Evolutionary conservation across 1,140 invertebrate genomes (phyloP).

Genomic region (Euura saliciscinereae): DNA sequence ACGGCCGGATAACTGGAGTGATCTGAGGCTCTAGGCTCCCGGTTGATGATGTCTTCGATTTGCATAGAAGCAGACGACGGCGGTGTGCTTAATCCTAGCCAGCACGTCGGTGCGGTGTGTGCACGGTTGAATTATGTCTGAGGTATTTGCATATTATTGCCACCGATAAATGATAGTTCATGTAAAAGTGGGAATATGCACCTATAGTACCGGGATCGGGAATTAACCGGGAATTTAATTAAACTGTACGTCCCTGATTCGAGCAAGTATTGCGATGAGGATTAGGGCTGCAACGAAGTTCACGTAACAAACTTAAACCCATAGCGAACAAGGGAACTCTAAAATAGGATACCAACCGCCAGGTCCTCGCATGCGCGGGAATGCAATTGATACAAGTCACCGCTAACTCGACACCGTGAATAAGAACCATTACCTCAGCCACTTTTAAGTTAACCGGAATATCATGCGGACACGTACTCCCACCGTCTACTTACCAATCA

Average conservation of each 20-base stretch:
- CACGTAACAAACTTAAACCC: not conserved
- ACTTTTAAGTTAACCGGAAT: not conserved
- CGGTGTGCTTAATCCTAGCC: not conserved
- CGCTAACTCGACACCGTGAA: not conserved
- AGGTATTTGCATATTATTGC: not conserved
- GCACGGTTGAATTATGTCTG: not conserved
- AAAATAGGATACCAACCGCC: not conserved
- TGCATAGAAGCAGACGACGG: constrained; percentile 1
- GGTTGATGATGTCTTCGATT: constrained; percentile 3
- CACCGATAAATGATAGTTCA: not conserved
- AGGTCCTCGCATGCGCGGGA: not conserved
- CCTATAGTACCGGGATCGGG: not conserved
- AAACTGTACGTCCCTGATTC: not conserved
- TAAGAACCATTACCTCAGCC: not conserved
- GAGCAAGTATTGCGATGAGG: not conserved
- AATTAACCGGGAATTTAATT: not conserved
- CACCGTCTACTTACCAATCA: too few species aligned
- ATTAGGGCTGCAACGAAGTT: not conserved
- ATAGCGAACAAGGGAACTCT: not conserved
- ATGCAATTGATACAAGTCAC: not conserved
- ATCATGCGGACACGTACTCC: too few species aligned
- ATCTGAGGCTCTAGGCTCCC: not conserved
- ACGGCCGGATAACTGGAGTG: not conserved
- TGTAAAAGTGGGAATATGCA: not conserved
- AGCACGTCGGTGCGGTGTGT: not conserved